A percentile compares a stretch with the other conserved stretches of the same genome.
Evolutionary conservation across 1,140 invertebrate species (phyloP).

Genomic region (Drosophila takahashii): DNA sequence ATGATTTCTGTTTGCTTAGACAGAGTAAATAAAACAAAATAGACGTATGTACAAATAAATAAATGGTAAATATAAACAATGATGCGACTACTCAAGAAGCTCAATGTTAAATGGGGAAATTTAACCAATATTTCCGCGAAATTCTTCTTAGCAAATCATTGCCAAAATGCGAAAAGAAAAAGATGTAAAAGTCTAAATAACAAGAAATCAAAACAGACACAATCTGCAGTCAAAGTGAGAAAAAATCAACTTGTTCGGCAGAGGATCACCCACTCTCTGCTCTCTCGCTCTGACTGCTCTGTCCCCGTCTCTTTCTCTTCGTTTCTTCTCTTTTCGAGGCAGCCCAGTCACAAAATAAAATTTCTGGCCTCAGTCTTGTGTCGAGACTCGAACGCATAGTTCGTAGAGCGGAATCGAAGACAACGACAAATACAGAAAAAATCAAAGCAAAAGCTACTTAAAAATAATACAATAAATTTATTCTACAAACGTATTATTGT

Average conservation of each 20-base stretch:
- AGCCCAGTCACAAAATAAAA: constrained; percentile 19
- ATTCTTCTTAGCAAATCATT: constrained; percentile 27
- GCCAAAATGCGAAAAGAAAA: constrained; percentile 27
- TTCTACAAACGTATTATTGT: constrained; percentile 54
- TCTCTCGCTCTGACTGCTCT: constrained; percentile 6
- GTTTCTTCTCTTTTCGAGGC: constrained; percentile 14
- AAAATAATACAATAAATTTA: constrained; percentile 41
- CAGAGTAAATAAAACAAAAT: constrained; percentile 38
- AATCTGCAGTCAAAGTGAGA: constrained; percentile 30
- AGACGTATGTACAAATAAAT: constrained; percentile 37
- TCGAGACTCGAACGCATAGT: constrained; percentile 66
- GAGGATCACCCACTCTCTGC: constrained; percentile 7
- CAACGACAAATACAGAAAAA: constrained; percentile 57
- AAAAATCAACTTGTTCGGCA: constrained; percentile 19
- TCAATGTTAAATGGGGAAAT: constrained; percentile 7
- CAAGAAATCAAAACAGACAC: constrained; percentile 31
- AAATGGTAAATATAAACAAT: constrained; percentile 42
- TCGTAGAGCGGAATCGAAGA: constrained; percentile 66
- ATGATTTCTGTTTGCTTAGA: constrained; percentile 37
- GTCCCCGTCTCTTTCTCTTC: constrained; percentile 1
- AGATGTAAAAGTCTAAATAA: constrained; percentile 36
- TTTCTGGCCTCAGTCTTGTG: constrained; percentile 68
- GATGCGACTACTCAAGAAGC: not conserved
- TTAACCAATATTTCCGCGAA: constrained; percentile 33
- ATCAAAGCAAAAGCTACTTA: constrained; percentile 8